Evolutionary conservation across 2,113 vertebrate species (phyloP).

Genomic region (Ceyx margarethae): DNA sequence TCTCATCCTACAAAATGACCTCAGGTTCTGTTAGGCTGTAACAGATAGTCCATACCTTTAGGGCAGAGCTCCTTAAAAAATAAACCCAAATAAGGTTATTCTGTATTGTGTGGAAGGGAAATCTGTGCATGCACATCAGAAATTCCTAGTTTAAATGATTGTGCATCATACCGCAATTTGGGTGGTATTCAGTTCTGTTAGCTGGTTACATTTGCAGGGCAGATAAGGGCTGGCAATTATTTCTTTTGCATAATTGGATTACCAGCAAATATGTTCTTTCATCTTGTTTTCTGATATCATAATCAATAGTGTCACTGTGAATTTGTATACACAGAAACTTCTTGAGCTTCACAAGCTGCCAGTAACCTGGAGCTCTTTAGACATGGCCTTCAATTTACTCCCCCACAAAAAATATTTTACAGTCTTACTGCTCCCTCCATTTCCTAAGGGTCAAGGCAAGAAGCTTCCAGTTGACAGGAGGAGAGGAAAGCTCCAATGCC

Average conservation of each 20-base stretch:
- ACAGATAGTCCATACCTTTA: not conserved
- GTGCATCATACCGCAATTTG: rapidly evolving
- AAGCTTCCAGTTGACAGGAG: not conserved
- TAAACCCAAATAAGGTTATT: not conserved
- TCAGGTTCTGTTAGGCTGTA: not conserved
- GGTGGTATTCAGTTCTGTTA: not conserved
- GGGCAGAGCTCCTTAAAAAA: not conserved
- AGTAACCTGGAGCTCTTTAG: not conserved
- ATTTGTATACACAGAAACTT: not conserved
- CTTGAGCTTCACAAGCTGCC: not conserved
- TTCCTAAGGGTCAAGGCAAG: not conserved
- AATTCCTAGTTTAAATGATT: not conserved
- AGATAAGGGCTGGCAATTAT: not conserved
- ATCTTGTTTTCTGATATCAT: not conserved
- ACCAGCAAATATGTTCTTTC: not conserved
- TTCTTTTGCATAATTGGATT: not conserved
- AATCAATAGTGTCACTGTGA: not conserved
- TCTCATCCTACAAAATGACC: not conserved
- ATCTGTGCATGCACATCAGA: not conserved
- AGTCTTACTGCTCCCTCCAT: not conserved
- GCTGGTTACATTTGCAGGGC: not conserved
- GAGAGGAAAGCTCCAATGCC: not conserved
- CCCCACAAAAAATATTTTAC: not conserved
- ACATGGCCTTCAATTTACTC: not conserved
- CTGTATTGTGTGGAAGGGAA: not conserved